Conservation (phyloP, 1,140 invertebrate genomes). For the Drosophila pseudoananassae region DNA sequence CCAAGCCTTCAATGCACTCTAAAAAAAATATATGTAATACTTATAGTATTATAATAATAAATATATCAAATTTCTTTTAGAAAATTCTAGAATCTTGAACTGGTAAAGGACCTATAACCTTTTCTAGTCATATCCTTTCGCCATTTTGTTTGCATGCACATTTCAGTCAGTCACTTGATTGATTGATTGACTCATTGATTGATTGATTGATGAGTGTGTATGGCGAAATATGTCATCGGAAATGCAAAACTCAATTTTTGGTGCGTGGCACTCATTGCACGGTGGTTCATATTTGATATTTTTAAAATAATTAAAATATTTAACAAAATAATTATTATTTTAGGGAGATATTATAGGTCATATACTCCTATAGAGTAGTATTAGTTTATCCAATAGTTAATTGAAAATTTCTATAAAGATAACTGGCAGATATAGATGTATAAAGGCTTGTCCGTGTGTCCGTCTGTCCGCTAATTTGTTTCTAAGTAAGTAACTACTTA, state of each 20-base stretch:
- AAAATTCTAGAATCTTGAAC: too few relatives aligned
- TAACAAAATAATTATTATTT: neutral
- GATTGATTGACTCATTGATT: slow-evolving; percentile 23
- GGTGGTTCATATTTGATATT: neutral
- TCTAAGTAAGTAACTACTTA: too few relatives aligned
- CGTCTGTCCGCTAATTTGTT: neutral
- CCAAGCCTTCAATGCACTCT: slow-evolving; percentile 13
- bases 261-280: slow-evolving; percentile 27
- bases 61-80: too few relatives aligned
- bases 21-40: neutral
- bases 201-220: slow-evolving; percentile 31
- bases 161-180: slow-evolving; percentile 23
- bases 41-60: neutral
- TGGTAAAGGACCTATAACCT: neutral
- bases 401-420: too few relatives aligned
- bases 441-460: neutral
- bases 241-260: slow-evolving; percentile 34
- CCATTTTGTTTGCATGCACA: slow-evolving; percentile 21
- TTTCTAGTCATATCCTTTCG: slow-evolving; percentile 16
- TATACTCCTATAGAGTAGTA: too few relatives aligned
- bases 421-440: too few relatives aligned
- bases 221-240: slow-evolving; percentile 33
- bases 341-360: neutral
- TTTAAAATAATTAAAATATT: neutral
- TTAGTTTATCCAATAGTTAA: too few relatives aligned